phyloP scores from a whole-genome alignment of 2,797 vertebrate species.

The Darevskia nairensis region DNA sequence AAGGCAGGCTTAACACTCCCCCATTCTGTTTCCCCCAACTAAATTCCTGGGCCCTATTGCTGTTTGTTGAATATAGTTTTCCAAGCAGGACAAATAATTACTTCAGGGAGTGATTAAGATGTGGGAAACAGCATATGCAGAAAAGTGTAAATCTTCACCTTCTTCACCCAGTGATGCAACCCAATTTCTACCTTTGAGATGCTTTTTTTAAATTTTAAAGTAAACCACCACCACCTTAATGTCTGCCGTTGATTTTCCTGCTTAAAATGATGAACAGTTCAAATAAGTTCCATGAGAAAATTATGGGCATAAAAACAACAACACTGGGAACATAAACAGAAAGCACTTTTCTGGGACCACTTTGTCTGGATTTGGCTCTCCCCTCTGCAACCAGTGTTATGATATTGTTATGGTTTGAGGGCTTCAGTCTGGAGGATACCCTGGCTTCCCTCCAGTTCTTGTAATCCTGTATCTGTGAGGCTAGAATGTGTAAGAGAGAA shows the following conservation, averaged over 20 bases:
- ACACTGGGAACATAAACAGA: neutral
- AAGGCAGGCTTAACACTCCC: neutral
- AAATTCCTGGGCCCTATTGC: no score
- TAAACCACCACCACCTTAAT: neutral
- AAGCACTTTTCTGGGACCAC: neutral
- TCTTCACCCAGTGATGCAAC: neutral
- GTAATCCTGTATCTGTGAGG: no score
- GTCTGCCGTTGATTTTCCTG: neutral
- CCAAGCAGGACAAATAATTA: neutral
- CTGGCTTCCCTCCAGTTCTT: no score
- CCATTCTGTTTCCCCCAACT: neutral
- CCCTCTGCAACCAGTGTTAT: neutral
- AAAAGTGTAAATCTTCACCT: no score
- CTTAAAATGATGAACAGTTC: neutral
- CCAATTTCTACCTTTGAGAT: neutral
- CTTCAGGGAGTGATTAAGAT: neutral
- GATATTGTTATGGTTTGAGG: neutral
- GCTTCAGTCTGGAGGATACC: no score
- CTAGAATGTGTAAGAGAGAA: no score
- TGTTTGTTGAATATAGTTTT: neutral
- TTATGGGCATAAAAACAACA: neutral
- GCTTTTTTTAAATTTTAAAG: no score
- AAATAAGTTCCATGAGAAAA: neutral
- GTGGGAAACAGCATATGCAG: neutral
- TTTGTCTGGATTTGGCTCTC: neutral